Percentiles rank a stretch among this genome's conserved stretches.
Conservation (phyloP, 2,113 vertebrate genomes). For the Vidua macroura region DNA sequence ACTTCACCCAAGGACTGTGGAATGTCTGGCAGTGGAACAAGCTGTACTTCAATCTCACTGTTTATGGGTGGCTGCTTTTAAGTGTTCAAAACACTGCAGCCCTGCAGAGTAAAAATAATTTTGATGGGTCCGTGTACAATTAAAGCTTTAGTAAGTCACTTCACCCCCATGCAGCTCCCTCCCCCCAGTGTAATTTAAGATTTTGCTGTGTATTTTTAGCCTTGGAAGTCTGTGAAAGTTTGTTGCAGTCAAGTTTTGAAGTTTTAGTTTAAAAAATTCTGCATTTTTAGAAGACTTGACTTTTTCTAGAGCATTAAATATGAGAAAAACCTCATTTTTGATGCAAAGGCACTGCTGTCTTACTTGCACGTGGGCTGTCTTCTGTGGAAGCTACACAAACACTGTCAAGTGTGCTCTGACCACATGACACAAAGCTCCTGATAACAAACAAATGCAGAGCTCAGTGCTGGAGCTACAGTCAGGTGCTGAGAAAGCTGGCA, state of each 20-base stretch:
- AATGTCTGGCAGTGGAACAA: constrained; percentile 31
- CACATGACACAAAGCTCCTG: background rate
- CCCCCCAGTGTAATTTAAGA: background rate
- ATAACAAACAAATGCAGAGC: background rate
- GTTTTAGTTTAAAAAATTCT: background rate
- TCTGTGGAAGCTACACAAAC: constrained; percentile 2
- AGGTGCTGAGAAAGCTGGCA: background rate
- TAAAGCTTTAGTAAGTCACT: constrained; percentile 21
- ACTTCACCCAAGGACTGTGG: constrained; percentile 8
- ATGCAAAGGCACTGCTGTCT: background rate
- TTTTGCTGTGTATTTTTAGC: constrained; percentile 18
- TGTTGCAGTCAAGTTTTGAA: background rate
- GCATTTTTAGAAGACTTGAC: background rate
- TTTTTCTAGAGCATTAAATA: background rate
- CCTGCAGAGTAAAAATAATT: constrained; percentile 44
- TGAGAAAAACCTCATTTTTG: background rate
- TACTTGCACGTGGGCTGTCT: background rate
- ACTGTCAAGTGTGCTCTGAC: background rate
- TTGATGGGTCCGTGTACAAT: background rate
- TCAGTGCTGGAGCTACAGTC: background rate
- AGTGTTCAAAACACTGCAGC: constrained; percentile 9
- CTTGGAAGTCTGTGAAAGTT: constrained; percentile 14
- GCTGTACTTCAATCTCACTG: constrained; percentile 35
- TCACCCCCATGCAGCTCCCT: background rate
- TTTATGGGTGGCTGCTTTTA: constrained; percentile 30